A percentile compares a stretch with the other conserved stretches of the same genome.
Evolutionary conservation across 2,797 vertebrate genomes (phyloP).

Genomic region (Acrossocheilus fasciatus): DNA sequence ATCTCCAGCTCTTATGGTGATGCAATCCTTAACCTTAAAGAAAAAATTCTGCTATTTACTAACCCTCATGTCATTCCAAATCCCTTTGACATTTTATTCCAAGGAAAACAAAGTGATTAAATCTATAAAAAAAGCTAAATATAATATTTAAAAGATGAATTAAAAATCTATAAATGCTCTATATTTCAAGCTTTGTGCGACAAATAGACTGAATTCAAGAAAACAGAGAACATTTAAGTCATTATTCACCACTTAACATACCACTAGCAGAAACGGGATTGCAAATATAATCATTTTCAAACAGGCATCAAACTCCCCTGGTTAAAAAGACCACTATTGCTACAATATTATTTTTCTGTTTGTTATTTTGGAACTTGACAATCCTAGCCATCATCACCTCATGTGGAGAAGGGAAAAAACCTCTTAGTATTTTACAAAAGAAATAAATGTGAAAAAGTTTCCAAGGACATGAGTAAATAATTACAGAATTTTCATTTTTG

Average conservation of each 20-base stretch:
- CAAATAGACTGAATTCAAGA: not conserved
- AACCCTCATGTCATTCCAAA: not conserved
- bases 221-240: not conserved
- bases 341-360: not conserved
- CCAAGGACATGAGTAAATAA: not conserved
- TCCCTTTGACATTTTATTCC: not conserved
- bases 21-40: not conserved
- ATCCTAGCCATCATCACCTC: not conserved
- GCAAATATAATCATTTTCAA: not conserved
- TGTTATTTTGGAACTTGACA: not conserved
- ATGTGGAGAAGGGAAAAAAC: not conserved
- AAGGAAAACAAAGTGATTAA: not conserved
- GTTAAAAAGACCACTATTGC: not conserved
- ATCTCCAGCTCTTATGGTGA: not conserved
- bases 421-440: not conserved
- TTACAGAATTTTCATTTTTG: not conserved
- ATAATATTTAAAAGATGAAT: not conserved
- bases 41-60: not conserved
- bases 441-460: not conserved
- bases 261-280: not conserved
- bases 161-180: not conserved
- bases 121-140: not conserved
- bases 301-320: not conserved
- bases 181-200: not conserved
- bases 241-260: not conserved